phyloP scores from a whole-genome alignment of 2,113 vertebrate species.

The Clarias batrachus region DNA sequence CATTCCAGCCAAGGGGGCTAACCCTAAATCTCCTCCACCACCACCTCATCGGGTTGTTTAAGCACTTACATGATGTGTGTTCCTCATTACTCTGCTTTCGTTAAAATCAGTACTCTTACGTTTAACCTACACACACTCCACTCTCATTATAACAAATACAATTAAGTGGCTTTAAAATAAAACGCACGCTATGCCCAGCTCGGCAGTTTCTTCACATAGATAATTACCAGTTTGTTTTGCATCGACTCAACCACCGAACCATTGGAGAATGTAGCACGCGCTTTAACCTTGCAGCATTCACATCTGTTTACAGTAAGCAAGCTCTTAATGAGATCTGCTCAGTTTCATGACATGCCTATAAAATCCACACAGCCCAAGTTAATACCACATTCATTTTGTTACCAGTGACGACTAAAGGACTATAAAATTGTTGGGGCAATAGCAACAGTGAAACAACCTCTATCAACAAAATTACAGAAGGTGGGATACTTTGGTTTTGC shows the following conservation, averaged over 20 bases:
- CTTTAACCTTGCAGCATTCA: background rate
- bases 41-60: slow-evolving; percentile 35
- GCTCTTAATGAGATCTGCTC: slow-evolving; percentile 21
- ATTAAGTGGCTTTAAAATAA: slow-evolving; percentile 17
- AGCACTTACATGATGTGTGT: slow-evolving; percentile 31
- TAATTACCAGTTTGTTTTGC: slow-evolving; percentile 6
- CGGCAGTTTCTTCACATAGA: background rate
- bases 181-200: background rate
- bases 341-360: background rate
- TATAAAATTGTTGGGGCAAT: background rate
- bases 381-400: slow-evolving; percentile 8
- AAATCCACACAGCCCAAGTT: background rate
- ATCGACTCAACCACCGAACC: background rate
- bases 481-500: background rate
- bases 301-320: slow-evolving; percentile 36
- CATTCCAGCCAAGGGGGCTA: slow-evolving; percentile 28
- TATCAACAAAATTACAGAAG: background rate
- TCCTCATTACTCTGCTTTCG: slow-evolving; percentile 27
- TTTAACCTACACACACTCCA: slow-evolving; percentile 13
- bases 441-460: background rate
- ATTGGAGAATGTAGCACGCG: background rate
- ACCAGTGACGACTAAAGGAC: background rate
- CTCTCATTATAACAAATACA: slow-evolving; percentile 20
- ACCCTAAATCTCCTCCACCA: background rate
- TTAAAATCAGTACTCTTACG: slow-evolving; percentile 6